Base-by-base conservation (phyloP, 2,888 invertebrate species). In the Thereva nobilitata region DNA sequence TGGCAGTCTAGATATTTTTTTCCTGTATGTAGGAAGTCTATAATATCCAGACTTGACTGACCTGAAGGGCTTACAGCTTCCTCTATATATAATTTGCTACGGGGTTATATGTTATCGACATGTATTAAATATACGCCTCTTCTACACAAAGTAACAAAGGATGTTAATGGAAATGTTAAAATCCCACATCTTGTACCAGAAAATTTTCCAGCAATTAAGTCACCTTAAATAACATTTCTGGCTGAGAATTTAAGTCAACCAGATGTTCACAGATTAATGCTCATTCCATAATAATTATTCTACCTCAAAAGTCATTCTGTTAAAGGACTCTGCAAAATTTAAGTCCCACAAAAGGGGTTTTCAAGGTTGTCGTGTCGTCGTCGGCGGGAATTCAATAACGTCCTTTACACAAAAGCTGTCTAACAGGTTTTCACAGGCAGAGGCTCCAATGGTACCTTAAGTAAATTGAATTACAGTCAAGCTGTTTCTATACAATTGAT, bases 271-370 rank as follows among this genome's bases (percentile, higher is more conserved):
- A 23, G 38, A 59, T 47, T 59, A 59, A 59, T 37, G 38, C 42
- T 47, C 45, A 49, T 47, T 23, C 23, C 23, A 23, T 23, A 23
- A 23, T 23, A 23, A 23, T 23, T 23, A 23, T 23, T n/a, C 59
- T 59, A 37, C 47, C 49, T 59, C 38, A 59, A 49, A 42, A 59
- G 47, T 59, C 59, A 59, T 47, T 49, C 40, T 23, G 49, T 38
- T 38, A 35, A 59, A 23, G 38, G 35, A 12, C 23, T 23, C 23
- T 23, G 37, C 38, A 37, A 59, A 59, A 59, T 59, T 47, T 47
- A 59, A 59, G 45, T 59, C 4, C 45, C 23, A 37, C 37, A 34
- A 23, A 47, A 59, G 38, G 59, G 9, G 59, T 9, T 59, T 12
- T 38, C 10, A 23, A 38, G 54, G 37, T 34, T 37, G 34, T 34